These are phyloP conservation scores for Rhea pennata DNA, from an alignment of 2,113 vertebrate species.

Conservation along the genomic window DNA sequence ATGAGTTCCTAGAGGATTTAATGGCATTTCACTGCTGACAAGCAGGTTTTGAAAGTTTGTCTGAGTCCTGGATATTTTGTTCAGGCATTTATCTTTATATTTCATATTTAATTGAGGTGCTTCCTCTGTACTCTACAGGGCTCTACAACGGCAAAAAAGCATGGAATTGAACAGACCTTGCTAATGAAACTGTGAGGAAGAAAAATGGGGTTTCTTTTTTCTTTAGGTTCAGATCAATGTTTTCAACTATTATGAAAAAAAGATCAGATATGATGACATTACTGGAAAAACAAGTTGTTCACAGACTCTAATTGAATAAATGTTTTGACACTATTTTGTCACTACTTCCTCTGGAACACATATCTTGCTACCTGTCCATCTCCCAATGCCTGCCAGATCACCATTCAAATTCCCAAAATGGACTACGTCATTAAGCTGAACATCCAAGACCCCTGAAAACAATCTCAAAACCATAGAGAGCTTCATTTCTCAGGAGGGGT, in stretches of 20 bases:
- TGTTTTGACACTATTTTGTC: background rate
- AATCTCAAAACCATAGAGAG: background rate
- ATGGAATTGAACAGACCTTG: constrained; percentile 6
- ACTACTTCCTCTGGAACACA: background rate
- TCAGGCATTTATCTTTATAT: constrained; percentile 67
- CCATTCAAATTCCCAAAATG: background rate
- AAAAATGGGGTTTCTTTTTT: background rate
- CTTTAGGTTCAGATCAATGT: background rate
- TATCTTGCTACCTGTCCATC: background rate
- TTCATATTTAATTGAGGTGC: constrained; percentile 60
- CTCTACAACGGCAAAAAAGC: background rate
- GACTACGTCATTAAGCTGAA: too few species aligned
- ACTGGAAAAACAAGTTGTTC: background rate
- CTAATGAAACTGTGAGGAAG: background rate
- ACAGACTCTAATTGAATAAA: background rate
- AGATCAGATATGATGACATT: background rate
- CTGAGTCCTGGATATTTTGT: constrained; percentile 67
- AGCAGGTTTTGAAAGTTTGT: constrained; percentile 60
- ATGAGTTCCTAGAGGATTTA: constrained; percentile 76
- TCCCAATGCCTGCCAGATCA: background rate
- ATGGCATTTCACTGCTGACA: constrained; percentile 73
- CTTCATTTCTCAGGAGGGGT: background rate
- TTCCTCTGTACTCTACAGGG: constrained; percentile 24
- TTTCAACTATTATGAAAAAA: background rate
- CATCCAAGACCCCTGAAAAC: background rate